Conservation (phyloP, 2,888 invertebrate genomes). For the Bombylius discolor region DNA sequence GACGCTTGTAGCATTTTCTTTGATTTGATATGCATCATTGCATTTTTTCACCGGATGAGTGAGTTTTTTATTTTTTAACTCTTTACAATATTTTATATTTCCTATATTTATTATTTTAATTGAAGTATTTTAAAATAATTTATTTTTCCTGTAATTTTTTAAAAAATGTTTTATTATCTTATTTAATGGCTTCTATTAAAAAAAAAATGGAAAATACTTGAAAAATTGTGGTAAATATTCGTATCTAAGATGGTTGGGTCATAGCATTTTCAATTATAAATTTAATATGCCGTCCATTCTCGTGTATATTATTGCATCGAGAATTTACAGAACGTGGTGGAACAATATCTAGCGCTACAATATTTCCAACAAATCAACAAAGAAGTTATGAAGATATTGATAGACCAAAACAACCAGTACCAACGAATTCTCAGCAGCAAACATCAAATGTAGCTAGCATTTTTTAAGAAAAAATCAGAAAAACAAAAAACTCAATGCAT, state of each 20-base stretch:
- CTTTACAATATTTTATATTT: background rate
- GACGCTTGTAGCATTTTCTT: slow-evolving; percentile 33
- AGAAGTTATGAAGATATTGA: slow-evolving; percentile 37
- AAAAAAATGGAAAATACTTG: no score
- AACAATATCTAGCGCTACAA: slow-evolving; percentile 22
- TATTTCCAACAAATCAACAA: slow-evolving; percentile 32
- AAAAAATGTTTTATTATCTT: no score
- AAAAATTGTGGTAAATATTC: background rate
- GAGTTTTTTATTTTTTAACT: slow-evolving; percentile 19
- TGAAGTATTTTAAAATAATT: background rate
- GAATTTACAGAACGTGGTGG: slow-evolving; percentile 34
- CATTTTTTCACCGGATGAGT: slow-evolving; percentile 30
- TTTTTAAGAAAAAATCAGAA: slow-evolving; percentile 21
- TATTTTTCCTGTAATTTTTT: no score
- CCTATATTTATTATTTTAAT: background rate
- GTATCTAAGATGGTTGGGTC: slow-evolving; percentile 31
- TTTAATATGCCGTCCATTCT: slow-evolving; percentile 29
- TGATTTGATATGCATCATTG: slow-evolving; percentile 32
- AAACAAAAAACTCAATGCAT: background rate
- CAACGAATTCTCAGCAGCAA: slow-evolving; percentile 26
- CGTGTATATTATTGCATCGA: slow-evolving; percentile 29
- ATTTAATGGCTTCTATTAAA: no score
- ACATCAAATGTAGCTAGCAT: slow-evolving; percentile 33
- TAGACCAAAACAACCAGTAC: slow-evolving; percentile 32
- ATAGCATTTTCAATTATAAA: slow-evolving; percentile 33